Percentiles rank a stretch among this genome's conserved stretches.
Conservation (phyloP, 2,113 vertebrate genomes). For the Alouatta palliata region DNA sequence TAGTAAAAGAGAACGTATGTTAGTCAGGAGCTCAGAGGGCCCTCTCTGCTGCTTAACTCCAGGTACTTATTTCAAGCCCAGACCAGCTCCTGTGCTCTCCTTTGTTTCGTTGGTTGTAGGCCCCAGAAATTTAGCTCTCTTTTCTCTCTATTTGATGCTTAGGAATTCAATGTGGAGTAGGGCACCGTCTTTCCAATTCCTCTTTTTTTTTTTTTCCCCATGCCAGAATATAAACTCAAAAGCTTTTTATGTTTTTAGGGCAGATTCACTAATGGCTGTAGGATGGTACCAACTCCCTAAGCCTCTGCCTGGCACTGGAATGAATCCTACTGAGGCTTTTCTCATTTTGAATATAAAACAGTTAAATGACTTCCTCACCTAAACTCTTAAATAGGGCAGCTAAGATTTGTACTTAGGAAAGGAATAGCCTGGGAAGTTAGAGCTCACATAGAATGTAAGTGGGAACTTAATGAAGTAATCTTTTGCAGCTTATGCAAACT, state of each 20-base stretch:
- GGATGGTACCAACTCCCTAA: neutral
- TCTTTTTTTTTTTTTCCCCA: neutral
- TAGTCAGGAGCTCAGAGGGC: neutral
- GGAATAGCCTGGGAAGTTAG: neutral
- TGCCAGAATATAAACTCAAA: neutral
- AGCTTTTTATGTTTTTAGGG: neutral
- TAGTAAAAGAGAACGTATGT: neutral
- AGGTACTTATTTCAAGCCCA: neutral
- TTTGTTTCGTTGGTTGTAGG: neutral
- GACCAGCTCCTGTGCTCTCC: neutral
- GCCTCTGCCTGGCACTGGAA: neutral
- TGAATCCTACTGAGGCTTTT: neutral
- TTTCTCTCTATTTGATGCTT: neutral
- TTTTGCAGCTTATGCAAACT: neutral
- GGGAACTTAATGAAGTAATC: neutral
- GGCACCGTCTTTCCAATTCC: neutral
- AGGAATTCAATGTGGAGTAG: neutral
- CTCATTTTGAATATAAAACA: neutral
- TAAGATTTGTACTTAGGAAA: constrained; percentile 22
- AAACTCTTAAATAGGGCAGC: neutral
- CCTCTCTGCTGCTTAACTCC: neutral
- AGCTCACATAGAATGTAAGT: neutral
- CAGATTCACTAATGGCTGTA: neutral
- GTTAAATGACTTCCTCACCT: neutral
- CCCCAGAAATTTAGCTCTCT: neutral